These are phyloP conservation scores for Drosophila lini DNA, from an alignment of 1,140 invertebrate genomes.

Conservation along the genomic window DNA sequence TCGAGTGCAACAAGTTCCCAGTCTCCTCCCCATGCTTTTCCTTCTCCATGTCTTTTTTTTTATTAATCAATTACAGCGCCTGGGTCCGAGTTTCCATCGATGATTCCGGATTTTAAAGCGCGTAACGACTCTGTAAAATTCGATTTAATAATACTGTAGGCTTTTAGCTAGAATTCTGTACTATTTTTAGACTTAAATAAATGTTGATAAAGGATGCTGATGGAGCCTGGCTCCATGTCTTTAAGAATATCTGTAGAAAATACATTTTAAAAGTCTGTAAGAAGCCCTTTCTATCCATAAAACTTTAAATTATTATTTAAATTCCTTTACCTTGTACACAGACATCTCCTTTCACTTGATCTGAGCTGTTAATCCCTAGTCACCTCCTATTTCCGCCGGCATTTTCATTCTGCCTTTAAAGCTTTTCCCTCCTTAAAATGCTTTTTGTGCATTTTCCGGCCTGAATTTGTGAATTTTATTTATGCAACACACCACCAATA, in stretches of 20 bases:
- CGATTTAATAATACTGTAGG: not conserved
- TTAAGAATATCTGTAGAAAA: not conserved
- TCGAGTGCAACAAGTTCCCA: constrained; percentile 35
- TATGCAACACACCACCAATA: constrained; percentile 4
- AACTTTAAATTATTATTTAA: not conserved
- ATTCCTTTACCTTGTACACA: not conserved
- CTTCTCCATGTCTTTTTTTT: not conserved
- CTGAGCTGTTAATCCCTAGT: not conserved
- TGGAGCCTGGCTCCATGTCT: not conserved
- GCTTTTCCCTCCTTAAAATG: not conserved
- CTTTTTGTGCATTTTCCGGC: constrained; percentile 4
- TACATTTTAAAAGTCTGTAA: not conserved
- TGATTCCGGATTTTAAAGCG: constrained; percentile 1
- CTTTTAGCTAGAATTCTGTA: not conserved
- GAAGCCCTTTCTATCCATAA: not conserved
- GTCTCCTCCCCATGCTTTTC: not conserved
- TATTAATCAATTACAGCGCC: constrained; percentile 30
- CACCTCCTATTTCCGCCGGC: not conserved
- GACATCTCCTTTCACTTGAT: not conserved
- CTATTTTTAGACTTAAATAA: not conserved
- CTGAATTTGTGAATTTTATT: constrained; percentile 12
- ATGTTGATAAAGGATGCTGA: not conserved
- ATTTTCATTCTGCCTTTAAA: constrained; percentile 9
- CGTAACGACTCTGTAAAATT: not conserved
- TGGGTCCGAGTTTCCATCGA: not conserved